Evolutionary conservation across 2,113 vertebrate genomes (phyloP), one percentile per base, ranked within the genome.

Genomic region (Urocynchramus pylzowi): DNA sequence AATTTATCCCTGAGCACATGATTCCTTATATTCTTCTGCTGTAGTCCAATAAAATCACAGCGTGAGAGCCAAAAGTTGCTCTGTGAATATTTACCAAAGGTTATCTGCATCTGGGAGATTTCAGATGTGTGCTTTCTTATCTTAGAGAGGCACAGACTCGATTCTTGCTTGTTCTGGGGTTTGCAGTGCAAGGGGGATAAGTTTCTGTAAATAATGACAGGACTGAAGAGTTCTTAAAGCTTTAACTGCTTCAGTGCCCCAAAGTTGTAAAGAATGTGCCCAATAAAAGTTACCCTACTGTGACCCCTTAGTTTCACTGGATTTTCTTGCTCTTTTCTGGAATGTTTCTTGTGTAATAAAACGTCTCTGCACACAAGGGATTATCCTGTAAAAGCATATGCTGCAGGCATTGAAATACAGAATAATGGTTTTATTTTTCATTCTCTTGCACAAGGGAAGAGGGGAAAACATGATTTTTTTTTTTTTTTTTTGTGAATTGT

Each of bases 261-360:
- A 53, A 85, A 53, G 81, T 24, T 69, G 21, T 74, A 37, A 90
- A 79, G 59, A 79, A 85, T 88, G 60, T 56, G 47, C 33, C 24
- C 23, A 70, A 42, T 91, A 92, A 71, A 89, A 88, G 33, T 84
- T 69, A 54, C 50, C 63, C 33, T 27, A 28, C 50, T 54, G 56
- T 76, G 79, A 87, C 67, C 67, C 39, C 30, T 69, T 37, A 19
- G 6, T 59, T 80, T 77, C 35, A n/a, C 47, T 47, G 70, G 23
- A 45, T 90, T 80, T 90, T 90, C 44, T 87, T 9, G 10, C 33
- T 80, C 19, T 83, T 49, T 69, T 84, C 65, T 77, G 47, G 42
- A 70, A 70, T 67, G 22, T 60, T 94, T 90, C 82, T 93, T 93
- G 59, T 15, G 39, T 80, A 83, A 80, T 90, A 90, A 96, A 87